These are phyloP conservation scores for Nipponia nippon DNA, from an alignment of 2,113 vertebrate species.

Conservation along the genomic window DNA sequence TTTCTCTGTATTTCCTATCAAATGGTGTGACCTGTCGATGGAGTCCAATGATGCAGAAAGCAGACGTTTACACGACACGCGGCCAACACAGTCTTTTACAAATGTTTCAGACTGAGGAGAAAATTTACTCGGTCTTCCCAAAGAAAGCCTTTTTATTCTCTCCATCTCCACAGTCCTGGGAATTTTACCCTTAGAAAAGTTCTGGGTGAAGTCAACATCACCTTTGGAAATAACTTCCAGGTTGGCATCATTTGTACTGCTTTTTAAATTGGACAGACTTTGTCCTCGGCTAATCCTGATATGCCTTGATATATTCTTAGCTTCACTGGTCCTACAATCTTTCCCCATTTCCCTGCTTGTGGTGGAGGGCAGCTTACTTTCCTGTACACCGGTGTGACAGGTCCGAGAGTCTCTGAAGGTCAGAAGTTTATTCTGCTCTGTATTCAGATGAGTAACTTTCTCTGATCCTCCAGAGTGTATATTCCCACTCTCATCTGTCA, in stretches of 20 bases:
- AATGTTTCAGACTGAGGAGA: conserved; percentile 29
- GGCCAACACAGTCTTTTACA: conserved; percentile 32
- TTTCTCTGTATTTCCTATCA: conserved; percentile 29
- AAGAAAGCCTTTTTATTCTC: conserved; percentile 69
- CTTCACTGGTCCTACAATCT: background rate
- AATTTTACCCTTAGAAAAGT: conserved; percentile 62
- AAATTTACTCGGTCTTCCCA: conserved; percentile 59
- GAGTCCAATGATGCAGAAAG: conserved; percentile 37
- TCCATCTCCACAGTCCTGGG: conserved; percentile 67
- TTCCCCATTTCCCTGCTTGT: conserved; percentile 23
- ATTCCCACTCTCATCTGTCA: conserved; percentile 53
- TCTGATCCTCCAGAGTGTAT: conserved; percentile 13
- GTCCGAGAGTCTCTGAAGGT: conserved; percentile 32
- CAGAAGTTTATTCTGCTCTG: conserved; percentile 49
- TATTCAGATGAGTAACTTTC: background rate
- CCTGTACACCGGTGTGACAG: conserved; percentile 11
- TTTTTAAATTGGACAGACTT: conserved; percentile 62
- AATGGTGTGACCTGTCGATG: background rate
- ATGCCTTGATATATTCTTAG: conserved; percentile 17
- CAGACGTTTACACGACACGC: background rate
- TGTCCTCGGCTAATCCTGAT: conserved; percentile 48
- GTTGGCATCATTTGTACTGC: conserved; percentile 42
- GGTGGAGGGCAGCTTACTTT: conserved; percentile 33
- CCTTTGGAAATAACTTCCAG: conserved; percentile 48
- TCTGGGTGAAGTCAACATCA: conserved; percentile 42